Percentiles rank a stretch among this genome's conserved stretches.
Evolutionary conservation across 2,888 invertebrate species (phyloP).

Genomic region (Orthosia cruda): DNA sequence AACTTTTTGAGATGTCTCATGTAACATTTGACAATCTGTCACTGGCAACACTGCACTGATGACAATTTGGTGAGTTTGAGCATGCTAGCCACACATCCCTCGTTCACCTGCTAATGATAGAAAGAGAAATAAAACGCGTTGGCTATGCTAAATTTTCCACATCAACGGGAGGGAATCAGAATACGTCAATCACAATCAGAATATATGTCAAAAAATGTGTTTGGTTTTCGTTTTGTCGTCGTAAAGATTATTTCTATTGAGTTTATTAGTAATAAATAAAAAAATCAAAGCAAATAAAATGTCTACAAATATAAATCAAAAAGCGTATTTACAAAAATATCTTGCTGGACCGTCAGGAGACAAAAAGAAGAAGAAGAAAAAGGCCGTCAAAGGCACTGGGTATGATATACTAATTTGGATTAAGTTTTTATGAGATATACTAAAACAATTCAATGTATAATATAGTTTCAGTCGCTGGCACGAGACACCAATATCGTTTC

Average conservation of each 20-base stretch:
- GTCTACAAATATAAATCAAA: constrained; percentile 93
- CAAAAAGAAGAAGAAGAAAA: constrained; percentile 93
- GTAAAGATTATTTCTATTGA: background rate
- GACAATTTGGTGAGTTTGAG: background rate
- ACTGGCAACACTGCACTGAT: no score
- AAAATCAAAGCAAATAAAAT: constrained; percentile 72
- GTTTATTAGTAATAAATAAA: background rate
- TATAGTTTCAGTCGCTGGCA: background rate
- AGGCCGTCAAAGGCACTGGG: constrained; percentile 87
- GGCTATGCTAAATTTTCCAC: constrained; percentile 8
- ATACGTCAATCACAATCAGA: constrained; percentile 4
- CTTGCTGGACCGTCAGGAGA: constrained; percentile 92
- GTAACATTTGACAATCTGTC: no score
- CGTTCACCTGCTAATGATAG: background rate
- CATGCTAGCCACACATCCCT: background rate
- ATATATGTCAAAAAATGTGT: background rate
- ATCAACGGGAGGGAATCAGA: background rate
- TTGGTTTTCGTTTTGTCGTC: constrained; percentile 7
- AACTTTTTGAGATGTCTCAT: no score
- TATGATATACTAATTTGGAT: constrained; percentile 63
- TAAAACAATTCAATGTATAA: background rate
- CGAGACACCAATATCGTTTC: background rate
- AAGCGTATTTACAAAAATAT: constrained; percentile 96
- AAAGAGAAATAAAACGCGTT: constrained; percentile 19
- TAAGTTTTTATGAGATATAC: background rate